Conservation (phyloP, 2,113 vertebrate genomes). For the Charina bottae region DNA sequence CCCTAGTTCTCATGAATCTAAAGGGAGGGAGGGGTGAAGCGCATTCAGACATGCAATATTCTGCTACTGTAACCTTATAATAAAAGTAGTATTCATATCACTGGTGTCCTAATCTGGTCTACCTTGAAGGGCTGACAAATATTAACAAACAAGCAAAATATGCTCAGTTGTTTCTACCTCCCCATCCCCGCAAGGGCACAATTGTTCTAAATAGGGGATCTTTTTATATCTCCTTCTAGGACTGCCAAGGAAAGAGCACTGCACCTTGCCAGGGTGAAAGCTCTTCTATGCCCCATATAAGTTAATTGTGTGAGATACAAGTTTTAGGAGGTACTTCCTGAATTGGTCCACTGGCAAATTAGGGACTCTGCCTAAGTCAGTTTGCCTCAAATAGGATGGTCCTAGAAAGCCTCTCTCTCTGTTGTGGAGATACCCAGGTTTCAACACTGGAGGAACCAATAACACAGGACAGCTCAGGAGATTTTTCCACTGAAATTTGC, state of each 20-base stretch:
- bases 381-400: neutral
- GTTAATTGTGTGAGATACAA: neutral
- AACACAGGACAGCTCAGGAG: neutral
- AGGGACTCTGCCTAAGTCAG: neutral
- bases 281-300: neutral
- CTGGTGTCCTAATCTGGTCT: neutral
- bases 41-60: neutral
- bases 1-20: neutral
- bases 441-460: neutral
- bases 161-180: neutral
- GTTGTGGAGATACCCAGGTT: neutral
- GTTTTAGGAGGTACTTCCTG: neutral
- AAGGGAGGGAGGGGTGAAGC: neutral
- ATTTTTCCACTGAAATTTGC: neutral
- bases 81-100: neutral
- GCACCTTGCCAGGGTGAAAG: neutral
- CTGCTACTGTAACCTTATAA: neutral
- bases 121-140: neutral
- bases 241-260: neutral
- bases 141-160: neutral
- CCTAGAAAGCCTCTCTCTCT: neutral
- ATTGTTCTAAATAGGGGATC: neutral
- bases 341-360: neutral
- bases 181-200: neutral
- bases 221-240: neutral